Percentiles rank a stretch among this genome's conserved stretches.
These are phyloP conservation scores for Nasalis larvatus DNA, from an alignment of 2,113 vertebrate genomes.

Conservation along the genomic window DNA sequence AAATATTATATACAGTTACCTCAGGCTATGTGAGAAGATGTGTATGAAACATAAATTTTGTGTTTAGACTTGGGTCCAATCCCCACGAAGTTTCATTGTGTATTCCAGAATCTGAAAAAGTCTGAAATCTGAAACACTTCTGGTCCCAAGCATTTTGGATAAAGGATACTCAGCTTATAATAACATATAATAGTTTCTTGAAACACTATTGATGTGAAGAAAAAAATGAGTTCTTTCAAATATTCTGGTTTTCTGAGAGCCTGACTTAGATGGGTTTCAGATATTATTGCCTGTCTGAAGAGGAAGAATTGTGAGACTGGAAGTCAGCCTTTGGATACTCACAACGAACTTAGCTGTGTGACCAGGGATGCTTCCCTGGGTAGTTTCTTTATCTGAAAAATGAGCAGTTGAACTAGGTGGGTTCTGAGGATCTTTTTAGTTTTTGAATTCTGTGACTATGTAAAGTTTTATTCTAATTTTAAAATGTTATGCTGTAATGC, in stretches of 20 bases:
- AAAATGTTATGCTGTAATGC: neutral
- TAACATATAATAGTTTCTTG: constrained; percentile 13
- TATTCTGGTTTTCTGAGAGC: neutral
- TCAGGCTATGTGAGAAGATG: neutral
- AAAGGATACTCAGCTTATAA: neutral
- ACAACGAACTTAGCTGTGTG: neutral
- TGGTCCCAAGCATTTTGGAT: neutral
- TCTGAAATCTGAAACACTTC: neutral
- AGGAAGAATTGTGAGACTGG: neutral
- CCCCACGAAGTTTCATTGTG: neutral
- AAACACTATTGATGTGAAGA: neutral
- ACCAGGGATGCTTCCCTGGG: neutral
- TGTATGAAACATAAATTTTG: neutral
- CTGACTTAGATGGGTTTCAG: neutral
- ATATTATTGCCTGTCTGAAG: neutral
- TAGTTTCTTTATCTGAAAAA: constrained; percentile 39
- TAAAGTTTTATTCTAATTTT: constrained; percentile 2
- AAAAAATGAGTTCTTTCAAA: neutral
- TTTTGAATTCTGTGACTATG: neutral
- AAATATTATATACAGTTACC: neutral
- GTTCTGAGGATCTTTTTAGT: constrained; percentile 1
- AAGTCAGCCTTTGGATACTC: neutral
- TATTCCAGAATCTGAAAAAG: neutral
- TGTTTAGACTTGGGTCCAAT: neutral
- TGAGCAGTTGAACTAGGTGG: neutral